Percentiles rank a stretch among this genome's conserved stretches.
Conservation (phyloP, 2,113 vertebrate species). For the Serinus canaria region DNA sequence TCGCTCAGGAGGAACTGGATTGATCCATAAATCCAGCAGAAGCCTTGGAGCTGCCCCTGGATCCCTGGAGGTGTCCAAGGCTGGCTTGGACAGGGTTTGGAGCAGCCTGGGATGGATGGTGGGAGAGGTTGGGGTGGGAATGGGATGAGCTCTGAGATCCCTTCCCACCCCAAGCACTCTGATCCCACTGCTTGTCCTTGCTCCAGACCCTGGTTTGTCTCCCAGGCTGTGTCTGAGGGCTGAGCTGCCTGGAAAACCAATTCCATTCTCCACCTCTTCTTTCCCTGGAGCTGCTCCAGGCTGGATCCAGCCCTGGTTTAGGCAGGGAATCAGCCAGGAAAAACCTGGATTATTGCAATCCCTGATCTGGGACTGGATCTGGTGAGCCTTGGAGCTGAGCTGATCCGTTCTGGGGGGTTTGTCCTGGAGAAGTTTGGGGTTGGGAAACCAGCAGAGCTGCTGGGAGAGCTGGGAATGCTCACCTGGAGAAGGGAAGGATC, state of each 20-base stretch:
- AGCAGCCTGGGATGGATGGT: fast-evolving
- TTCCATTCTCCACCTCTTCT: not conserved
- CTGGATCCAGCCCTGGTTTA: not conserved
- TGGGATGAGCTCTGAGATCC: not conserved
- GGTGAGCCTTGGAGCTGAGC: not conserved
- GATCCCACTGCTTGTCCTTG: not conserved
- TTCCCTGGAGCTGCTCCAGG: not conserved
- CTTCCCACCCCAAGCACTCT: not conserved
- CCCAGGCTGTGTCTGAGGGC: not conserved
- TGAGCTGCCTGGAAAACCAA: not conserved
- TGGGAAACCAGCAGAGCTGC: not conserved
- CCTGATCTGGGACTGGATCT: not conserved
- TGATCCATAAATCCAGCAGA: not conserved
- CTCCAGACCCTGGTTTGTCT: not conserved
- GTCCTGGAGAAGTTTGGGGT: not conserved
- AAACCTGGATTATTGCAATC: not conserved
- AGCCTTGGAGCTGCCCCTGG: not conserved
- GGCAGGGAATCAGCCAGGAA: not conserved
- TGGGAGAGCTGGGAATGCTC: not conserved
- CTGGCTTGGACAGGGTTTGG: fast-evolving
- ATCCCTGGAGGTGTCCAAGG: not conserved
- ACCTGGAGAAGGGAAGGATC: not conserved
- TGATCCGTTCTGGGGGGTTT: not conserved
- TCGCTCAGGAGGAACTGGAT: fast-evolving
- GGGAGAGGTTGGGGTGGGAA: not conserved